Evolutionary conservation across 2,113 vertebrate species (phyloP), one percentile per base, ranked within the genome.

Genomic region (Pampusana beccarii): DNA sequence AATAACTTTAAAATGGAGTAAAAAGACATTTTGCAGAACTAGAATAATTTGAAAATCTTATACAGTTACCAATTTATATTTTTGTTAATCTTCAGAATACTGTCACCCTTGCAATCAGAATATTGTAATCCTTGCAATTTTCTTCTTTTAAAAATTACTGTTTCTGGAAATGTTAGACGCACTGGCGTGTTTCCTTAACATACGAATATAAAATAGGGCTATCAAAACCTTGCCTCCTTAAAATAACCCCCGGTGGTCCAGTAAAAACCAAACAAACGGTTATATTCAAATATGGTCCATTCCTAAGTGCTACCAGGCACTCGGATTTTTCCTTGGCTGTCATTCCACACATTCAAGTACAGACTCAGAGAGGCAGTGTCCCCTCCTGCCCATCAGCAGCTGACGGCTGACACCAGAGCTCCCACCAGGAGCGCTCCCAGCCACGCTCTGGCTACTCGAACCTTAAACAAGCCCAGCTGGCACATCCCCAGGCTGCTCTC

Each of bases 251-350:
- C 17, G 74, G 33, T 33, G 48, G 28, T 25, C 16, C 51, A 83
- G n/a, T 29, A 75, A 61, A 69, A 66, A 24, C 21, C 33, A 33
- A 16, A 21, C 13, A 25, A 51, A 13, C 12, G 18, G 25, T 40
- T 13, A 18, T 42, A 78, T 20, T 69, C 28, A 29, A 51, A 26
- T 10, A 42, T 0, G 6, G 18, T 20, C 40, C 0, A 0, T 50
- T 48, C 36, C 1, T 26, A 31, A 33, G 21, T 11, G 21, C 38
- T 36, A 7, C 16, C 29, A 65, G 54, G 48, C 53, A 44, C 80
- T 82, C 16, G 1, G 14, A 24, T 12, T 3, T 74, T 44, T 62
- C 26, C 28, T 51, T 26, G 69, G 69, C 44, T 80, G 2, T 38
- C 1, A 2, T 18, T 83, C 44, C 33, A 19, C 2, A 36, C 26